These are phyloP conservation scores for Falcaria lacertinaria DNA, from an alignment of 2,888 invertebrate genomes.

Conservation along the genomic window DNA sequence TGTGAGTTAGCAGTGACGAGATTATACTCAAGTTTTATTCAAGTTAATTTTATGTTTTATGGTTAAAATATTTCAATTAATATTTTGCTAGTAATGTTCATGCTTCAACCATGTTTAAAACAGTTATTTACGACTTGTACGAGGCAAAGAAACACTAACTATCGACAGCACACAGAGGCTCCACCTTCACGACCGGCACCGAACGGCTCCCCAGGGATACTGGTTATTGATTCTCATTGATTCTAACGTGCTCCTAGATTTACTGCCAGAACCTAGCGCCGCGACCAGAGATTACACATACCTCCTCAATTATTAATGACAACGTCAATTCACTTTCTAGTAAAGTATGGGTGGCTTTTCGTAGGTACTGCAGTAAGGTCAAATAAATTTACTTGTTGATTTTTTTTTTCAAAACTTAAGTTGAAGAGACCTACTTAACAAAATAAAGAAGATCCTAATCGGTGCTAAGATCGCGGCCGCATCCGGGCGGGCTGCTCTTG, in stretches of 20 bases:
- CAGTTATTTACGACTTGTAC: neutral
- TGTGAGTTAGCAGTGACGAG: too few species aligned
- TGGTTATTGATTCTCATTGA: constrained; percentile 72
- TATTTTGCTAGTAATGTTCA: neutral
- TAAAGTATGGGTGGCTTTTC: neutral
- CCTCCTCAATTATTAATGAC: constrained; percentile 2
- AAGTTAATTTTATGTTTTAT: neutral
- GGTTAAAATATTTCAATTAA: too few species aligned
- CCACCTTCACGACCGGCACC: constrained; percentile 35
- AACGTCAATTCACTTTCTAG: constrained; percentile 1
- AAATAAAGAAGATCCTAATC: constrained; percentile 50
- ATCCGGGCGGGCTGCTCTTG: constrained; percentile 31
- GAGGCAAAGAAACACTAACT: constrained; percentile 13
- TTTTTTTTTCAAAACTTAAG: too few species aligned
- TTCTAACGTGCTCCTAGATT: constrained; percentile 69
- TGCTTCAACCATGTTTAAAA: neutral
- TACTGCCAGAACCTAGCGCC: constrained; percentile 47
- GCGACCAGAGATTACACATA: constrained; percentile 28
- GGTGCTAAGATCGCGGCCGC: constrained; percentile 45
- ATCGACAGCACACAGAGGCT: constrained; percentile 23
- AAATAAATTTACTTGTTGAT: neutral
- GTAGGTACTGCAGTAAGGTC: neutral
- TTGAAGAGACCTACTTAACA: constrained; percentile 9
- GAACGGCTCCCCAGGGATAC: constrained; percentile 61
- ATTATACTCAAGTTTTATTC: too few species aligned